Conservation (phyloP, 1,140 invertebrate genomes). For the Diprion similis region DNA sequence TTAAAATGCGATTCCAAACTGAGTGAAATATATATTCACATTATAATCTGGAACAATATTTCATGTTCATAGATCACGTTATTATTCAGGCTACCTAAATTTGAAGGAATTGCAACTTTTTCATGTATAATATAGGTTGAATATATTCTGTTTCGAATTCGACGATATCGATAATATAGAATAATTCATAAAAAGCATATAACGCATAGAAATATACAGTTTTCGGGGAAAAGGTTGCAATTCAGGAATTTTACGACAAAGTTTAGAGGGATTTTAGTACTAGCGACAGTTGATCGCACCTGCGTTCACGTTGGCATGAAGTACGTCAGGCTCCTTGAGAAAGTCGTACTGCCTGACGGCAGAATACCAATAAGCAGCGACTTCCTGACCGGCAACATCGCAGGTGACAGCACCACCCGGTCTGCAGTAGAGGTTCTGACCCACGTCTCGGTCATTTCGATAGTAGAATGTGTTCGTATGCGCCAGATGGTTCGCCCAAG, state of each 20-base stretch:
- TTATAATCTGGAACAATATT: no score
- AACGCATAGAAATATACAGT: no score
- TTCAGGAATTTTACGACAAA: no score
- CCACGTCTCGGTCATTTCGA: conserved; percentile 75
- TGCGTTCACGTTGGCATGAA: conserved; percentile 80
- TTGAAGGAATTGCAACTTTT: no score
- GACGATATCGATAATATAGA: not conserved
- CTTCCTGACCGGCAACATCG: conserved; percentile 80
- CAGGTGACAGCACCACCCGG: conserved; percentile 69
- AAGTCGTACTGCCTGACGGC: conserved; percentile 81
- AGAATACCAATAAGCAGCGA: conserved; percentile 86
- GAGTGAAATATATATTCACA: no score
- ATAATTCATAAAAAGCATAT: no score
- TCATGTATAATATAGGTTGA: no score
- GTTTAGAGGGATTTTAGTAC: no score
- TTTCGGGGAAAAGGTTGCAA: no score
- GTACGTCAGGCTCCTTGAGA: conserved; percentile 73
- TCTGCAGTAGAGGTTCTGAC: conserved; percentile 79
- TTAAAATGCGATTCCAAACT: no score
- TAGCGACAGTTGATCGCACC: conserved; percentile 59
- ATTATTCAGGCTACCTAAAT: no score
- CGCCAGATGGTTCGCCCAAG: conserved; percentile 85
- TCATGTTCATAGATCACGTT: no score
- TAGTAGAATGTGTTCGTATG: conserved; percentile 80
- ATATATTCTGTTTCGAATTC: not conserved